Base-by-base conservation (phyloP, 2,797 vertebrate genomes). In the Craterocephalus amniculus region DNA sequence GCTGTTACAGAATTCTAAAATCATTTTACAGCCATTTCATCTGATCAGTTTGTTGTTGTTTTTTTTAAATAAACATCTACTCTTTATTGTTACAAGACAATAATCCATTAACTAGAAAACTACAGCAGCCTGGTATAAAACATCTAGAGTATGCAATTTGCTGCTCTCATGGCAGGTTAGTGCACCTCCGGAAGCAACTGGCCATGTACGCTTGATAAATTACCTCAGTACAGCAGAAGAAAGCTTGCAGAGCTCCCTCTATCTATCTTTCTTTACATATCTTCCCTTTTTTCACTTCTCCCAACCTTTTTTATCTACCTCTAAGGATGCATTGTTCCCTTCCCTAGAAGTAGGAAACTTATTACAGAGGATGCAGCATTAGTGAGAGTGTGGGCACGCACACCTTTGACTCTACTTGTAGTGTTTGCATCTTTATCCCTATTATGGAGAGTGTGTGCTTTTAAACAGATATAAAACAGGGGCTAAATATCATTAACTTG, bases 161-260 rank as follows among this genome's bases (percentile, higher is more conserved):
- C 54, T 73, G 56, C 76, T 66, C 72, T 78, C 34, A 5, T 54
- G 59, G 34, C 78, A 73, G 79, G 81, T 85, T 70, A 80, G 70
- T 68, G 67, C 54, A 48, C 71, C 75, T 82, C 52, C 63, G 72
- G 83, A 76, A 69, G 72, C 63, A 77, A 85, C 76, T 72, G 67
- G 51, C 81, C 80, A 76, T 38, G 31, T 62, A 67, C 71, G 55
- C 51, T 72, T 91, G 85, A 91, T 87, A 70, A 86, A 91, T 71
- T 83, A 87, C 75, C 68, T 51, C 62, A 34, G 82, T 79, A 67
- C 4, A 69, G 70, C 73, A 57, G 75, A 83, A 80, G 64, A 71
- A 70, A 81, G 76, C 76, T 83, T 83, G 71, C 55, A 76, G 60
- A 67, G 51, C 78, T 87, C 43, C 72, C 74, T 74, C 70, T 74